Evolutionary conservation across 2,113 vertebrate species (phyloP), one percentile per base, ranked within the genome.

Genomic region (Psittacara wagleri): DNA sequence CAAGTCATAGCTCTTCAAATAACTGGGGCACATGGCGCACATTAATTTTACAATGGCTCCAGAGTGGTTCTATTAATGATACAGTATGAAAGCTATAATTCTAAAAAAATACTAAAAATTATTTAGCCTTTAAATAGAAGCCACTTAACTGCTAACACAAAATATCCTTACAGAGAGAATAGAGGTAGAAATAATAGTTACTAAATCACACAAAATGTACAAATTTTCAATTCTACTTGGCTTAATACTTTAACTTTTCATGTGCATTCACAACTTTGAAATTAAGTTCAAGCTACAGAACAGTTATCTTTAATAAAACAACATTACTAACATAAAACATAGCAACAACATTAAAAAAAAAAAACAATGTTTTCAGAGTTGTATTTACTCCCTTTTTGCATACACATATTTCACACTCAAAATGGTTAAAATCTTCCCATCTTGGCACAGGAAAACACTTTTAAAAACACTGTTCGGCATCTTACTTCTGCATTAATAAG

Each of bases 401-500:
- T 1, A 4, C 7, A 23, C 6, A 43, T 8, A 41, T 52, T 62
- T 69, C 24, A 39, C 10, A 37, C 6, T 33, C 9, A 49, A 13
- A 74, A 82, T 3, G 4, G 10, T 61, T 75, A 46, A 49, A 74
- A 15, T 17, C 20, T 59, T 83, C 41, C 13, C 16, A 10, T 29
- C 31, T 1, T n/a, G 3, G 18, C 25, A 61, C 23, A 41, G 57
- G 14, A 70, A 62, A 63, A 59, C 39, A 37, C 24, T 66, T 80
- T 17, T 3, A 37, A 86, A 63, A 61, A 6, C 12, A n/a, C 8
- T 3, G 9, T 10, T 49, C 2, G 0, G 29, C 13, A 29, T 78
- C 74, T 11, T 77, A 11, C 55, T 73, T 61, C 20, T 75, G 6
- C 8, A 41, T 52, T 35, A 70, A 6, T 24, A 86, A 43, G 7